Percentiles rank a stretch among this genome's conserved stretches.
phyloP scores from a whole-genome alignment of 2,797 vertebrate species.

The Paguma larvata region DNA sequence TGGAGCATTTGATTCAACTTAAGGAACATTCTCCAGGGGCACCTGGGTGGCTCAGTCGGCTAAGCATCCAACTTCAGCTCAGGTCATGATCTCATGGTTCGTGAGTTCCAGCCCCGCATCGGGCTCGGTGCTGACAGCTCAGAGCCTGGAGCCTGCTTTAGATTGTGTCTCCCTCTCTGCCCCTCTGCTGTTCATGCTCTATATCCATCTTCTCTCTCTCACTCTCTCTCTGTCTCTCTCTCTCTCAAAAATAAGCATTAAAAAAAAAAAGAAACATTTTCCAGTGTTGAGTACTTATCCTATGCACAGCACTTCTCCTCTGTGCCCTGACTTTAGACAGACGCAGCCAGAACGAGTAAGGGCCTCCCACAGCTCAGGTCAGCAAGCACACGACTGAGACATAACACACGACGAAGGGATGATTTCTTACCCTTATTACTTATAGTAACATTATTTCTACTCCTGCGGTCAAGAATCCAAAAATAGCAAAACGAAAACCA shows the following conservation, averaged over 20 bases:
- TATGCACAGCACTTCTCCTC: too few species aligned
- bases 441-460: neutral
- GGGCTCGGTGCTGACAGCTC: too few species aligned
- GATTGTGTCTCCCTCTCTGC: neutral
- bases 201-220: too few species aligned
- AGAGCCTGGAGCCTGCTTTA: too few species aligned
- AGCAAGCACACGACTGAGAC: neutral
- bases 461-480: neutral
- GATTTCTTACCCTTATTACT: neutral
- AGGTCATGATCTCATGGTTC: neutral
- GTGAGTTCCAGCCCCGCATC: too few species aligned
- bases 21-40: neutral
- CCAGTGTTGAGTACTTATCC: neutral
- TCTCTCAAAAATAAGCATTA: too few species aligned
- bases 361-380: neutral
- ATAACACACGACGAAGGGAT: fast-evolving
- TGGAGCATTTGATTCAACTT: neutral
- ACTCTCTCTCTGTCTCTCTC: too few species aligned
- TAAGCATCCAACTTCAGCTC: neutral
- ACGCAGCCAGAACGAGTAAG: neutral
- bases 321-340: neutral
- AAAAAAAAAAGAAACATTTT: neutral
- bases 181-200: too few species aligned
- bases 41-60: neutral
- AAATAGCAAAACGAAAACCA: neutral